phyloP scores from a whole-genome alignment of 2,797 vertebrate species.

The Takifugu ocellatus region DNA sequence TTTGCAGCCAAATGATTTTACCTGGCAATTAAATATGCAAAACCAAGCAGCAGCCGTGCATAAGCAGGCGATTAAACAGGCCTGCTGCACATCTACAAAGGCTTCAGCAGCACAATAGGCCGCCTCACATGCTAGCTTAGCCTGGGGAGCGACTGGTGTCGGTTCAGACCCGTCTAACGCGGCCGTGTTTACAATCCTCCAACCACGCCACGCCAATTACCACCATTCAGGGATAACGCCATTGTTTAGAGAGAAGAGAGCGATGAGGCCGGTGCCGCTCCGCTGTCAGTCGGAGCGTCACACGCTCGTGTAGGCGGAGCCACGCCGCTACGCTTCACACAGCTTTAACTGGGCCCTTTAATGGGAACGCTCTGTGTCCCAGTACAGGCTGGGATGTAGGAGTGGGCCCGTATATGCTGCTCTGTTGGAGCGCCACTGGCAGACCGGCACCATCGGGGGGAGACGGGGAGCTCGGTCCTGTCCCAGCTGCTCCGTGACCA shows the following conservation, averaged over 20 bases:
- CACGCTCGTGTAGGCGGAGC: not conserved
- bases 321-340: no score
- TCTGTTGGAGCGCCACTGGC: no score
- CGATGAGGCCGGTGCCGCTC: slow-evolving; percentile 55
- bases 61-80: slow-evolving; percentile 77
- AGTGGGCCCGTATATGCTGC: no score
- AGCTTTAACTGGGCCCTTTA: no score
- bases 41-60: slow-evolving; percentile 74
- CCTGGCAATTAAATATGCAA: slow-evolving; percentile 94
- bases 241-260: slow-evolving; percentile 63
- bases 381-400: no score
- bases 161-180: slow-evolving; percentile 68
- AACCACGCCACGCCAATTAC: slow-evolving; percentile 69
- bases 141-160: slow-evolving; percentile 64
- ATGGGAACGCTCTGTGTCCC: no score
- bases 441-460: no score
- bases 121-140: slow-evolving; percentile 66
- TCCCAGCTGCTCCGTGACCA: no score
- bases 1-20: slow-evolving; percentile 85
- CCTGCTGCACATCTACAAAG: slow-evolving; percentile 81
- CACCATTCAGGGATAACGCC: slow-evolving; percentile 55
- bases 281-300: slow-evolving; percentile 19
- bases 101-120: slow-evolving; percentile 75
- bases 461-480: no score
- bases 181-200: slow-evolving; percentile 73